These are phyloP conservation scores for Cecropterus lyciades DNA, from an alignment of 1,140 invertebrate species.

Conservation along the genomic window DNA sequence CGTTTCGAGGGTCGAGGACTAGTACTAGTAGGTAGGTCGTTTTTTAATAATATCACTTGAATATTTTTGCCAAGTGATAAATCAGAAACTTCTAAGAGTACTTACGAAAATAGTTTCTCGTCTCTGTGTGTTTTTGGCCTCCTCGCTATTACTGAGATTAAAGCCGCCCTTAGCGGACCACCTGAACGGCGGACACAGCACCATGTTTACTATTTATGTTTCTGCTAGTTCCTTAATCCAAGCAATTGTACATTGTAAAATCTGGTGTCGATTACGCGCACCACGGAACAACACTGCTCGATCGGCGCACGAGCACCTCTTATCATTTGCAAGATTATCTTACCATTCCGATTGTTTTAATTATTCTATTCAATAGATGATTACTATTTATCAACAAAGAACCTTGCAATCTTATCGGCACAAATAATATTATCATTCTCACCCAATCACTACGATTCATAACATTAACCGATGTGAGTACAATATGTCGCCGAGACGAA, in stretches of 20 bases:
- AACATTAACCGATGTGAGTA: conserved; percentile 34
- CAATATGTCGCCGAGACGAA: conserved; percentile 41
- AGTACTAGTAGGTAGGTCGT: no score
- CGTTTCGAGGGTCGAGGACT: no score
- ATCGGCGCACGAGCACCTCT: conserved; percentile 59
- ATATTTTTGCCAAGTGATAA: no score
- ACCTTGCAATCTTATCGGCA: conserved; percentile 76
- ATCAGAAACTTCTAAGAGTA: conserved; percentile 20
- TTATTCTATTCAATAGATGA: conserved; percentile 75
- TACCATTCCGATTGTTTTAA: conserved; percentile 78
- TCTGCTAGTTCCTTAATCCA: neutral
- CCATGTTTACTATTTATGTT: conserved; percentile 64
- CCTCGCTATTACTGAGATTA: conserved; percentile 51
- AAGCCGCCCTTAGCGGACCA: conserved; percentile 70
- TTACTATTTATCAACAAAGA: conserved; percentile 73
- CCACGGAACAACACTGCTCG: conserved; percentile 50
- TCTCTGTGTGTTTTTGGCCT: conserved; percentile 38
- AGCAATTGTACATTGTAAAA: conserved; percentile 27
- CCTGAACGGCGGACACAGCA: conserved; percentile 76
- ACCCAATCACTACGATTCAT: conserved; percentile 63
- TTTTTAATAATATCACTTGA: no score
- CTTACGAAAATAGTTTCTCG: conserved; percentile 69
- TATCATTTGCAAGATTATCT: conserved; percentile 77
- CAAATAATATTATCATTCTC: conserved; percentile 63
- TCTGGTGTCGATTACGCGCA: conserved; percentile 43